Conservation (phyloP, 2,888 invertebrate genomes). For the Cephus nigrinus region DNA sequence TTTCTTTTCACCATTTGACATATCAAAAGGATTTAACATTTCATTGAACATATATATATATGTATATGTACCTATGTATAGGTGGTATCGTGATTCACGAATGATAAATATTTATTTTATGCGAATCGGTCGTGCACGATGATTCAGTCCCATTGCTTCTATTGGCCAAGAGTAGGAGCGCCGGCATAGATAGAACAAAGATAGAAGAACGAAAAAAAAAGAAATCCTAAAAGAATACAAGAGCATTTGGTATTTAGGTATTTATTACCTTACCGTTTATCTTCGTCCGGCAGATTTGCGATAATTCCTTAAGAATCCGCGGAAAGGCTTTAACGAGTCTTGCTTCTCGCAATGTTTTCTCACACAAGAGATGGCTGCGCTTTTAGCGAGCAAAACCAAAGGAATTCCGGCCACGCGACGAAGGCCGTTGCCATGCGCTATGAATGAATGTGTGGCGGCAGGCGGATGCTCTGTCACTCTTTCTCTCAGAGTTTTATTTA, state of each 20-base stretch:
- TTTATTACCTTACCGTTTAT: not conserved
- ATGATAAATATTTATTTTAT: slow-evolving; percentile 44
- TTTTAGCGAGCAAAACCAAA: slow-evolving; percentile 33
- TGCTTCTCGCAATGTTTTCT: not conserved
- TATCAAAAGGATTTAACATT: not conserved
- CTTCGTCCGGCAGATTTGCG: not conserved
- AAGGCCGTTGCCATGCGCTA: slow-evolving; percentile 27
- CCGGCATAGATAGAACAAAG: not conserved
- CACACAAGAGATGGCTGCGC: slow-evolving; percentile 10
- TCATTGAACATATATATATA: not conserved
- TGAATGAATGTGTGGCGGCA: slow-evolving; percentile 32
- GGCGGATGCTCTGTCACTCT: slow-evolving; percentile 19
- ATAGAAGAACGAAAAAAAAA: not conserved
- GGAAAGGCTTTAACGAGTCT: not conserved
- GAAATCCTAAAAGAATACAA: not conserved
- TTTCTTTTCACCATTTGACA: not conserved
- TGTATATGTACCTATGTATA: not conserved
- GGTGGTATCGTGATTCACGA: slow-evolving; percentile 32
- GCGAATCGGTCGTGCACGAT: slow-evolving; percentile 37
- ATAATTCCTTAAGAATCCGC: not conserved
- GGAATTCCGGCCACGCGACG: slow-evolving; percentile 35
- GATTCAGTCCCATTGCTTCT: slow-evolving; percentile 25
- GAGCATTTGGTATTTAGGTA: not conserved
- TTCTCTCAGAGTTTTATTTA: too few species aligned
- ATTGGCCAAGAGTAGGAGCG: not conserved